These are phyloP conservation scores for Dryobotodes eremita DNA, from an alignment of 2,888 invertebrate genomes.

Conservation along the genomic window DNA sequence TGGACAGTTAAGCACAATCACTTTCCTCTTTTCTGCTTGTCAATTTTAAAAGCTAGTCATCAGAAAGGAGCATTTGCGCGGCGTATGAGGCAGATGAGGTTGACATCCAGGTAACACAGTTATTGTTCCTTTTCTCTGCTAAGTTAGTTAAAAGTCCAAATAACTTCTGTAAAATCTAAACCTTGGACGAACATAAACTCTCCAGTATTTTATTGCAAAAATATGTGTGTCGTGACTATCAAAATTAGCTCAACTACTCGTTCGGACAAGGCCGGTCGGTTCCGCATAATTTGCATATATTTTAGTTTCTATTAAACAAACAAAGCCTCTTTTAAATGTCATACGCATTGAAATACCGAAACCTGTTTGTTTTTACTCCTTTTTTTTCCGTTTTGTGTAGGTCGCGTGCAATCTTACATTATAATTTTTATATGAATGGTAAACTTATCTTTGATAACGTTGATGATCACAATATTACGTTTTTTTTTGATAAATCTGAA, in stretches of 20 bases:
- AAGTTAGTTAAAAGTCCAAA: not conserved
- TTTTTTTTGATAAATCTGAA: not conserved
- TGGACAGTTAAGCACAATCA: not conserved
- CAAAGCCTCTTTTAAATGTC: constrained; percentile 64
- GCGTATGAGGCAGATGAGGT: not conserved
- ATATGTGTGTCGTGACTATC: constrained; percentile 65
- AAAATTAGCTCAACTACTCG: constrained; percentile 66
- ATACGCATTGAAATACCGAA: constrained; percentile 44
- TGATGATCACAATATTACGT: not conserved
- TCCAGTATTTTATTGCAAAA: constrained; percentile 54
- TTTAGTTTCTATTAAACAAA: constrained; percentile 63
- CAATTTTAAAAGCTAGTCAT: not conserved
- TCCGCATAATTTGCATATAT: constrained; percentile 72
- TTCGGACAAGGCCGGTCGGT: constrained; percentile 69
- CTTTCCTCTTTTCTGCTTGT: not conserved
- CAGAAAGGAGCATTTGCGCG: not conserved
- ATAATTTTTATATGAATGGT: not conserved
- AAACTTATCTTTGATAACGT: not conserved
- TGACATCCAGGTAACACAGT: not conserved
- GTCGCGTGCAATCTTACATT: constrained; percentile 8
- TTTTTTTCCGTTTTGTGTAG: constrained; percentile 14
- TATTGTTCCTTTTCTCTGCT: not conserved
- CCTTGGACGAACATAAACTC: constrained; percentile 12
- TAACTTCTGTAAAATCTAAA: constrained; percentile 7
- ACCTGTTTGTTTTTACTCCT: constrained; percentile 33